Evolutionary conservation across 2,113 vertebrate genomes (phyloP), one percentile per base, ranked within the genome.

Genomic region (Carettochelys insculpta): DNA sequence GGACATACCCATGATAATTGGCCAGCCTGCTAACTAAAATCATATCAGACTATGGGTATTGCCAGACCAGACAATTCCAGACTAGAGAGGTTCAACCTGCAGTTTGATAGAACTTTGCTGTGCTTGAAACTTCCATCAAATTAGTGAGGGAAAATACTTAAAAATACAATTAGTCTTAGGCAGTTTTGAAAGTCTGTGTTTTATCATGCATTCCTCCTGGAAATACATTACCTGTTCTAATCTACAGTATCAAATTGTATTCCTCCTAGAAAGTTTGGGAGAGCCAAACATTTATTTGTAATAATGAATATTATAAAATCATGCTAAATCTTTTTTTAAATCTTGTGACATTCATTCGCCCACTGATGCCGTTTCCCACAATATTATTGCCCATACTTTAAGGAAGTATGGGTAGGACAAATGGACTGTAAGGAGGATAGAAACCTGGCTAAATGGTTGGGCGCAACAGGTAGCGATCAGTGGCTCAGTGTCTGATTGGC

Each of bases 211-310:
- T 82, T 94, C 92, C 41, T 1, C 25, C 24, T n/a, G 87, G 90
- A 95, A 88, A 93, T 94, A 81, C 80, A 78, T 95, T 94, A 94
- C 51, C 93, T 92, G 56, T 47, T 87, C 95, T 86, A 84, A 95
- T 90, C 87, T 82, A 25, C n/a, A 25, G 4, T 80, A 92, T 80
- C 81, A 87, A 91, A 90, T 80, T 54, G 79, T 88, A 83, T 86
- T 92, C 88, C 90, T 90, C 90, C 92, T 89, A 90, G 45, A 88
- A 89, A 87, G n/a, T 25, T 92, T 1, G 0, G 71, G 80, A 41
- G 82, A 41, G 93, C 95, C 7, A 79, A 75, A 50, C 65, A 13
- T 27, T 1, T 5, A 83, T 86, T 87, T 95, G 10, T 24, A 71
- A 38, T 61, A 34, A 61, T 41, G 68, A 38, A 71, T 41, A 24